Percentiles rank a stretch among this genome's conserved stretches.
Evolutionary conservation across 2,888 invertebrate genomes (phyloP).

Genomic region (Barypeithes pellucidus): DNA sequence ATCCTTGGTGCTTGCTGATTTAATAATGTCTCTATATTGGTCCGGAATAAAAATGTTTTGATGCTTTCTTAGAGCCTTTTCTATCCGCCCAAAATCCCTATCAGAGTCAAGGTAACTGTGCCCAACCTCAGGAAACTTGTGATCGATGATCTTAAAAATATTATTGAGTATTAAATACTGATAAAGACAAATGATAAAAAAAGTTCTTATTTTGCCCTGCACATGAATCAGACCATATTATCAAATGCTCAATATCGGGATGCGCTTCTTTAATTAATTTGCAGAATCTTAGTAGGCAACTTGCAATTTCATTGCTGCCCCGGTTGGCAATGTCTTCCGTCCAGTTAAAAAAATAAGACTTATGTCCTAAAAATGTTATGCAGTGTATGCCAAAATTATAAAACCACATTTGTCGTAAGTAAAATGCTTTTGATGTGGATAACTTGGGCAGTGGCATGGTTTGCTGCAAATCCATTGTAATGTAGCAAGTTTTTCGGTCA

Average conservation of each 20-base stretch:
- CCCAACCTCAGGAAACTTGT: constrained; percentile 48
- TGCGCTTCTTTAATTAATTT: constrained; percentile 24
- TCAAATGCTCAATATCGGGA: constrained; percentile 22
- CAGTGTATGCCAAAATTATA: constrained; percentile 56
- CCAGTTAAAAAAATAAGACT: constrained; percentile 54
- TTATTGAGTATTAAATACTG: constrained; percentile 33
- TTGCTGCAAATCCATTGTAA: constrained; percentile 57
- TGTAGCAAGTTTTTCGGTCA: constrained; percentile 35
- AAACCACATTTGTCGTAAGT: constrained; percentile 57
- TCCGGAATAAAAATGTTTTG: constrained; percentile 41
- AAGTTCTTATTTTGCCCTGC: constrained; percentile 25
- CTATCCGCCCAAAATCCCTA: too few species aligned
- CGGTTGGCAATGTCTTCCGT: constrained; percentile 55
- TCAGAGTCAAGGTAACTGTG: constrained; percentile 62
- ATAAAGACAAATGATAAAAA: constrained; percentile 37
- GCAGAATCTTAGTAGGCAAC: constrained; percentile 35
- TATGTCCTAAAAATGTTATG: constrained; percentile 25
- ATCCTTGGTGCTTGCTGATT: not conserved
- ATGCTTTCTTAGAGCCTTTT: constrained; percentile 61
- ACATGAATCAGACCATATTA: constrained; percentile 41
- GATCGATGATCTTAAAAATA: constrained; percentile 30
- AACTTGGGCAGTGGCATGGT: constrained; percentile 57
- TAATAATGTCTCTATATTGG: constrained; percentile 59
- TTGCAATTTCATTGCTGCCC: constrained; percentile 32
- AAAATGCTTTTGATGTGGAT: constrained; percentile 55